Conservation (phyloP, 2,113 vertebrate species). For the Macrotis lagotis region DNA sequence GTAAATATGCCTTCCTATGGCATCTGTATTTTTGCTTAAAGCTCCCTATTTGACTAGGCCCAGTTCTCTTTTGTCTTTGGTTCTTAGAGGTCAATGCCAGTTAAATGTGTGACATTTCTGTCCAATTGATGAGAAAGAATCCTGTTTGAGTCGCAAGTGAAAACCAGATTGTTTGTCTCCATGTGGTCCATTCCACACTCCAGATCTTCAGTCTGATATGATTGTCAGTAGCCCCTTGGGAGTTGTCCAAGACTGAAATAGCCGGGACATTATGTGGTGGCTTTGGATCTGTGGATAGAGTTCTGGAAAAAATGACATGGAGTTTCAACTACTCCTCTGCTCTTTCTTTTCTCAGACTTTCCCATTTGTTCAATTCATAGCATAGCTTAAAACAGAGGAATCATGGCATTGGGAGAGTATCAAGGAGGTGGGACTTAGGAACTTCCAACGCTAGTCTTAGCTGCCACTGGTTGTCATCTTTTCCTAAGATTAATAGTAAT, state of each 20-base stretch:
- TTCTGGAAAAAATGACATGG: slow-evolving; percentile 31
- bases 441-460: background rate
- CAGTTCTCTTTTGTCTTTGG: background rate
- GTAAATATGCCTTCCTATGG: slow-evolving; percentile 10
- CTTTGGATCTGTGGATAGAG: slow-evolving; percentile 20
- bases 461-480: background rate
- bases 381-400: slow-evolving; percentile 32
- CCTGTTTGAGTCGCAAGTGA: slow-evolving; percentile 13
- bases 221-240: slow-evolving; percentile 54
- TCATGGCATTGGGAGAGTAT: slow-evolving; percentile 1
- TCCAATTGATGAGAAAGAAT: slow-evolving; percentile 45
- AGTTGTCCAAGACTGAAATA: slow-evolving; percentile 57
- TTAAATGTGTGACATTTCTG: slow-evolving; percentile 42
- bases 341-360: slow-evolving; percentile 19
- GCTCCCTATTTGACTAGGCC: slow-evolving; percentile 22
- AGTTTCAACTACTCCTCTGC: slow-evolving; percentile 13
- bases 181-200: background rate
- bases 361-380: slow-evolving; percentile 31
- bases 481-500: background rate
- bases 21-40: slow-evolving; percentile 22
- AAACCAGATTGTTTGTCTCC: background rate
- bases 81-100: slow-evolving; percentile 43
- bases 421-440: slow-evolving; percentile 28
- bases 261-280: slow-evolving; percentile 23
- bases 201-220: slow-evolving; percentile 42